Evolutionary conservation across 2,888 invertebrate species (phyloP).

Genomic region (Volucella inflata): DNA sequence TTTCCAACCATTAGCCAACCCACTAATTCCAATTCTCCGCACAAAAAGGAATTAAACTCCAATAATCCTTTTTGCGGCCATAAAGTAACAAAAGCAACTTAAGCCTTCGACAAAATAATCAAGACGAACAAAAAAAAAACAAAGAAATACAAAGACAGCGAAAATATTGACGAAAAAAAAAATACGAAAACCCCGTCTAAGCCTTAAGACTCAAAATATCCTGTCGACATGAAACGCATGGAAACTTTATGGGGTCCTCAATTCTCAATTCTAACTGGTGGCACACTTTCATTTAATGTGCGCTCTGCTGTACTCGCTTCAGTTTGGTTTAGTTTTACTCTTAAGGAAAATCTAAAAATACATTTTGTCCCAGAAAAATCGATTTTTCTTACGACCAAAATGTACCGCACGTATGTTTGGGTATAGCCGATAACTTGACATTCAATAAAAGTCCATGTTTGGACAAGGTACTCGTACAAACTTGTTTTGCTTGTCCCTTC

Average conservation of each 20-base stretch:
- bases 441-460: conserved; percentile 54
- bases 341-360: conserved; percentile 65
- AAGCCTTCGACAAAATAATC: conserved; percentile 64
- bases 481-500: conserved; percentile 38
- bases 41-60: conserved; percentile 64
- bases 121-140: conserved; percentile 20
- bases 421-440: conserved; percentile 52
- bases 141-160: neutral
- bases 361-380: conserved; percentile 58
- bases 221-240: conserved; percentile 68
- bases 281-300: conserved; percentile 45
- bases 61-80: conserved; percentile 69
- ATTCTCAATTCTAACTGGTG: conserved; percentile 26
- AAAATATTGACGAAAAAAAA: too few species aligned
- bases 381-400: conserved; percentile 48
- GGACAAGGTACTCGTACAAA: conserved; percentile 68
- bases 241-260: conserved; percentile 56
- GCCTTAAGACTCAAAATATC: conserved; percentile 60
- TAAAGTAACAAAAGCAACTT: conserved; percentile 62
- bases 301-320: neutral
- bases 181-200: conserved; percentile 17
- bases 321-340: neutral
- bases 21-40: conserved; percentile 54
- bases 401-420: neutral
- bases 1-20: conserved; percentile 16